Percentiles rank a stretch among this genome's conserved stretches.
Conservation (phyloP, 1,140 invertebrate species). For the Melanaphis sacchari region DNA sequence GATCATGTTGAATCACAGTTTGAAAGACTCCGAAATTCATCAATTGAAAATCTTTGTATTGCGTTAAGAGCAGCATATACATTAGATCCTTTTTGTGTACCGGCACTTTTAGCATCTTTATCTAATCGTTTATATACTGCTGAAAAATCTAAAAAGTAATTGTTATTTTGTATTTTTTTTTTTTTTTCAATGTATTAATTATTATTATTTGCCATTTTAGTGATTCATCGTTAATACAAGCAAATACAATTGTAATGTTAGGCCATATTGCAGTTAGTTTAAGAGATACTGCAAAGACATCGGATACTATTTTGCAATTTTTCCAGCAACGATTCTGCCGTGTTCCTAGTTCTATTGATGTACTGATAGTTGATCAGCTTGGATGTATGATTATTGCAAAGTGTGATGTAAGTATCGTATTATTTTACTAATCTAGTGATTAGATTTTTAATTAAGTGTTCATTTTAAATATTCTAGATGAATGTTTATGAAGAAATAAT, state of each 20-base stretch:
- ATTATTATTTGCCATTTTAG: slow-evolving; percentile 65
- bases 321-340: slow-evolving; percentile 96
- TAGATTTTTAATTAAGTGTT: neutral
- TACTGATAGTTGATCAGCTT: slow-evolving; percentile 94
- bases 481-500: slow-evolving; percentile 93
- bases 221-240: slow-evolving; percentile 88
- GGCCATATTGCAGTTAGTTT: slow-evolving; percentile 95
- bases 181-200: neutral
- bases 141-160: slow-evolving; percentile 78
- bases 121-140: slow-evolving; percentile 94
- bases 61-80: slow-evolving; percentile 87
- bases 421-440: neutral
- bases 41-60: slow-evolving; percentile 94
- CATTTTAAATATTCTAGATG: slow-evolving; percentile 64
- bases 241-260: slow-evolving; percentile 96
- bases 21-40: slow-evolving; percentile 75
- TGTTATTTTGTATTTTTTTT: neutral
- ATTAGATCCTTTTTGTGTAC: slow-evolving; percentile 89
- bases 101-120: slow-evolving; percentile 91
- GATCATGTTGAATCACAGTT: slow-evolving; percentile 59
- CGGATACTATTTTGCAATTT: slow-evolving; percentile 94
- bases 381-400: slow-evolving; percentile 96
- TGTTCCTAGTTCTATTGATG: slow-evolving; percentile 84
- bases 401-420: slow-evolving; percentile 70
- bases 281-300: slow-evolving; percentile 89